These are phyloP conservation scores for Pseudochirops cupreus DNA, from an alignment of 2,797 vertebrate species.

Conservation along the genomic window DNA sequence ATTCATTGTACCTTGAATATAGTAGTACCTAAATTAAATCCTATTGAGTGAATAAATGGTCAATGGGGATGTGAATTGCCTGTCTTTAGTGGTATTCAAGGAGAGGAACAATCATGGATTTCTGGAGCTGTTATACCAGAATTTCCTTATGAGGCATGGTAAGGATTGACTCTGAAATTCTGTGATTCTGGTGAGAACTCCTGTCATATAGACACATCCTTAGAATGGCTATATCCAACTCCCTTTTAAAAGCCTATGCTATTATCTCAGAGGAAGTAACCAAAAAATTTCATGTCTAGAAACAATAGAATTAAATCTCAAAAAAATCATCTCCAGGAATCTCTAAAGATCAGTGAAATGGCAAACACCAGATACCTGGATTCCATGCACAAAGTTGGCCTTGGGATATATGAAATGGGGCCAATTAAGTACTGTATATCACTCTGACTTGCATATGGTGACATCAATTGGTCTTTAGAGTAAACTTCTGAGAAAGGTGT, in stretches of 20 bases:
- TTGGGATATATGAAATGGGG: slow-evolving; percentile 68
- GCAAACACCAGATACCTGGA: slow-evolving; percentile 58
- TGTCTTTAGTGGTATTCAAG: not conserved
- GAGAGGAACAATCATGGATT: not conserved
- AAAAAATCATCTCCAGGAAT: slow-evolving; percentile 66
- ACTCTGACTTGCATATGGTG: slow-evolving; percentile 54
- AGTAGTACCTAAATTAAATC: not conserved
- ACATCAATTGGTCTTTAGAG: slow-evolving; percentile 36
- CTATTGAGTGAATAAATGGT: not conserved
- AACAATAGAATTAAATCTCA: slow-evolving; percentile 46
- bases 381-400: slow-evolving; percentile 57
- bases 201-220: not conserved
- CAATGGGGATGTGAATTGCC: not conserved
- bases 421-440: slow-evolving; percentile 70
- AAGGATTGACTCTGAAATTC: not conserved
- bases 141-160: not conserved
- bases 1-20: not conserved
- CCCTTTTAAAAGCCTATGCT: slow-evolving; percentile 24
- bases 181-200: not conserved
- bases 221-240: not conserved
- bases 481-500: slow-evolving; percentile 38
- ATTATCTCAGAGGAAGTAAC: slow-evolving; percentile 56
- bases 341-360: slow-evolving; percentile 69
- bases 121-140: not conserved
- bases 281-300: slow-evolving; percentile 53